Base-by-base conservation (phyloP, 1,140 invertebrate species). In the Ctenoplectra terminalis region DNA sequence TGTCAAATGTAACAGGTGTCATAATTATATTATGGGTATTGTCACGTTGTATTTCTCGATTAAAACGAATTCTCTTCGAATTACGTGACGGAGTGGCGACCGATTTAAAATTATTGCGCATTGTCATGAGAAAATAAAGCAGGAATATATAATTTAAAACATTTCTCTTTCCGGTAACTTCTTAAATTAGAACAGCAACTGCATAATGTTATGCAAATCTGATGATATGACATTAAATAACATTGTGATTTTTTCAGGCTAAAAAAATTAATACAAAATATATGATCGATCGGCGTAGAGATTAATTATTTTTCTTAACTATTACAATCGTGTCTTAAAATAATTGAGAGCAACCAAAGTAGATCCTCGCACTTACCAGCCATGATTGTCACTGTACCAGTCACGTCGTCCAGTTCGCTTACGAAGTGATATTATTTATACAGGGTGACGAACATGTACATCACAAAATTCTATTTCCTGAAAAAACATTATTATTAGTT, bases 301-400 rank as follows among this genome's bases (percentile, higher is more conserved):
- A 29, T 34, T 40, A 2, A 15, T 17, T 6, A 64, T 43, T 26
- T 54, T 9, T 15, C 5, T 1, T 40, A 23, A n/a, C 52, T 64
- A 15, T n/a, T 31, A 31, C 4, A 40, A 23, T 6, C n/a, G 1
- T 43, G 37, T 79, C 31, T 43, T 37, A 37, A 81, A 85, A 77
- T 54, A 74, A 75, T 20, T 43, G 60, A 40, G 56, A 71, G 69
- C 20, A 77, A 81, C 67, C 34, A 80, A 63, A 20, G 29, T 69
- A 56, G 63, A 86, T 58, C 52, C 29, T n/a, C 54, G 23, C 60
- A 91, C 92, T 92, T 90, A 94, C 93, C 92, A 91, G 93, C 93
- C 93, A 94, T 94, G 90, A 91, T 92, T 90, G 90, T 90, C 84
- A 92, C 87, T 92, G 83, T 76, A 76, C 76, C 72, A 93, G 93